Percentiles rank a stretch among this genome's conserved stretches.
Conservation (phyloP, 1,140 invertebrate species). For the Drosophila asahinai region DNA sequence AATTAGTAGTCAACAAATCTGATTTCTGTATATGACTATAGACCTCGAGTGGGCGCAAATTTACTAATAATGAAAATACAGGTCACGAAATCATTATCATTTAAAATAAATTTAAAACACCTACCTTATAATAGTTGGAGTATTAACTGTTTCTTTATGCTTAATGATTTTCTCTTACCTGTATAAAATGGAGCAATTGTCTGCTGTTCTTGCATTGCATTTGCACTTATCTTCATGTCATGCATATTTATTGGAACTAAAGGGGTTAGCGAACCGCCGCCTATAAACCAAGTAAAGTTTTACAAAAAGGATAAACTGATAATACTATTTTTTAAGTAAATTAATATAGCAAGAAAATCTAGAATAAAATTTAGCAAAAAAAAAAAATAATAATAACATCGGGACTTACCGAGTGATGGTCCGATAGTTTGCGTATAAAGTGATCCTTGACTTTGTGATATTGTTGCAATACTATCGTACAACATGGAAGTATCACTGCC, state of each 20-base stretch:
- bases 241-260: conserved; percentile 92
- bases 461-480: conserved; percentile 91
- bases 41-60: too few relatives aligned
- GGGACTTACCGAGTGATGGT: conserved; percentile 89
- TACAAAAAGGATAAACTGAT: conserved; percentile 26
- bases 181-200: conserved; percentile 89
- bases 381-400: background rate
- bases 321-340: conserved; percentile 3
- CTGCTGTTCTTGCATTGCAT: conserved; percentile 87
- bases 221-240: conserved; percentile 89
- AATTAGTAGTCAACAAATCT: too few relatives aligned
- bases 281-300: conserved; percentile 62
- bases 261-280: conserved; percentile 90
- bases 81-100: too few relatives aligned
- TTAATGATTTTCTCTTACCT: conserved; percentile 84
- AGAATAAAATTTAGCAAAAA: conserved; percentile 15
- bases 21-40: too few relatives aligned
- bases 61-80: too few relatives aligned
- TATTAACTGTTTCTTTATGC: background rate
- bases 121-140: background rate
- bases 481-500: conserved; percentile 84
- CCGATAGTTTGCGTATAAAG: conserved; percentile 91
- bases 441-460: conserved; percentile 90
- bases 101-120: background rate
- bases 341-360: conserved; percentile 3